Evolutionary conservation across 2,113 vertebrate genomes (phyloP).

Genomic region (Cryptotis parvus): DNA sequence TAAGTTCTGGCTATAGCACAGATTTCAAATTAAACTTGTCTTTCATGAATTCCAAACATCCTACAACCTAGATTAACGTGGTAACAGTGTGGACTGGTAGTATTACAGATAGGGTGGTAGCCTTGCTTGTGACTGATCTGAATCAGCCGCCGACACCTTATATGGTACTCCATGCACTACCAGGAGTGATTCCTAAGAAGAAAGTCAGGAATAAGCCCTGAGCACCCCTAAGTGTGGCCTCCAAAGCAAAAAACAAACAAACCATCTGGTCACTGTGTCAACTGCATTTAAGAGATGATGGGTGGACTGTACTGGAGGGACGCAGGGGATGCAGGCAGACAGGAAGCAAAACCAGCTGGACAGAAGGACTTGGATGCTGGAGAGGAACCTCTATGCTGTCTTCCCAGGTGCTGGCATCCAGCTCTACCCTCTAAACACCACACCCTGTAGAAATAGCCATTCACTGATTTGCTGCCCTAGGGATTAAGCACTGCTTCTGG

Average conservation of each 20-base stretch:
- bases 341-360: neutral
- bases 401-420: neutral
- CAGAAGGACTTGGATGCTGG: neutral
- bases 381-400: neutral
- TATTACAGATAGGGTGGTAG: no score
- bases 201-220: no score
- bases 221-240: no score
- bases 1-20: neutral
- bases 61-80: neutral
- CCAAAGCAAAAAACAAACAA: no score
- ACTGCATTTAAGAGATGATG: neutral
- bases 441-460: neutral
- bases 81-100: neutral
- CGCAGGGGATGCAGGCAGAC: neutral
- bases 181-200: no score
- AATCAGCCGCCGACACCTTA: no score
- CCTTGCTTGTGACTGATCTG: no score
- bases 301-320: neutral
- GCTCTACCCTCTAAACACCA: neutral
- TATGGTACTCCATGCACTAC: no score
- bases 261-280: constrained; percentile 20
- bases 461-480: constrained; percentile 21
- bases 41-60: constrained; percentile 22
- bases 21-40: constrained; percentile 21
- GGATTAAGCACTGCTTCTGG: no score